phyloP scores from a whole-genome alignment of 2,113 vertebrate genomes.

The Rissa tridactyla region DNA sequence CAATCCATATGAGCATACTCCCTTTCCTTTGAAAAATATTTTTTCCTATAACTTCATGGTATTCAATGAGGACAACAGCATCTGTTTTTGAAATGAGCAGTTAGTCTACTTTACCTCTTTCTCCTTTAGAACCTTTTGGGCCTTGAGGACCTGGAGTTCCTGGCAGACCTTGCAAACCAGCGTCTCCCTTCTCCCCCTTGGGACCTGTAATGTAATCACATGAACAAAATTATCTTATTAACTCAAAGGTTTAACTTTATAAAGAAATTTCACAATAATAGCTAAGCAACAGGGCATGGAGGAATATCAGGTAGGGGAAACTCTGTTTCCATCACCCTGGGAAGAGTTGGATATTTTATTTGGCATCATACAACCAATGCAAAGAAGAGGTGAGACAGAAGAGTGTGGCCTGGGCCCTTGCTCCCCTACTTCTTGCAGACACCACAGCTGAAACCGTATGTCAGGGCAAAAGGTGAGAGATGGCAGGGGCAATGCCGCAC shows the following conservation, averaged over 20 bases:
- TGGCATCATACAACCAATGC: background rate
- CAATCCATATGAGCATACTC: background rate
- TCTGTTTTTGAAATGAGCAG: background rate
- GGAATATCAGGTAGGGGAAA: background rate
- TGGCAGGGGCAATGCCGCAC: fast-evolving
- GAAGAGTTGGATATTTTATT: background rate
- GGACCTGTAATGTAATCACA: constrained; percentile 72
- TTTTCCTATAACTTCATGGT: background rate
- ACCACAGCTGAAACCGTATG: background rate
- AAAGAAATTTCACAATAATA: background rate
- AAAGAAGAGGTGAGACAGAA: background rate
- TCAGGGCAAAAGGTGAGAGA: fast-evolving
- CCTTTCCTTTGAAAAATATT: background rate
- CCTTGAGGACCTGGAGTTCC: constrained; percentile 78
- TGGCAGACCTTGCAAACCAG: constrained; percentile 76
- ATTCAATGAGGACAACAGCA: background rate
- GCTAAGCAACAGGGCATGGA: background rate
- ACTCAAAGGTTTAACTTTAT: background rate
- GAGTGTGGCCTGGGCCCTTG: background rate
- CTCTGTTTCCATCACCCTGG: background rate
- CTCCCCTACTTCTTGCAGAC: background rate
- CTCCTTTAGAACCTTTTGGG: constrained; percentile 82
- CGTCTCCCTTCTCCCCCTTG: constrained; percentile 82
- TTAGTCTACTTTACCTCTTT: constrained; percentile 78
- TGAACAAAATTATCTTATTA: background rate